These are phyloP conservation scores for Hydrolagus colliei DNA, from an alignment of 2,797 vertebrate genomes.

Conservation along the genomic window DNA sequence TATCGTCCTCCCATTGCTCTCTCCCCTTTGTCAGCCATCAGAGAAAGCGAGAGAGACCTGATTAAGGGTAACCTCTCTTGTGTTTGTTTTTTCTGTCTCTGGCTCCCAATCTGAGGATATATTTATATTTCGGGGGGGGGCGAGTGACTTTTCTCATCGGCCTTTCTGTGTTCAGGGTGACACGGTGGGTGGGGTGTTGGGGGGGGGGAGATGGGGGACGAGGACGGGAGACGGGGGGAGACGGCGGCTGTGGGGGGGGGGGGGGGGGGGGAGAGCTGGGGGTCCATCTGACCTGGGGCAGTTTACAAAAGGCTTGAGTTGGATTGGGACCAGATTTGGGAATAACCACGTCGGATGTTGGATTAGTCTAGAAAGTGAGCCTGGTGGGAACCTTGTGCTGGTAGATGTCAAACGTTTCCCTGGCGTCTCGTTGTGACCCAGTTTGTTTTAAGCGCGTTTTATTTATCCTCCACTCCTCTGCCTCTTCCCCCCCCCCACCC, in stretches of 20 bases:
- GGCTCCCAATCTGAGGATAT: conserved; percentile 3
- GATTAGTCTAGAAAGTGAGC: conserved; percentile 25
- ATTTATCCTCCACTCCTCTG: no score
- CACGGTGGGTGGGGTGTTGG: no score
- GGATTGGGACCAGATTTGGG: conserved; percentile 8
- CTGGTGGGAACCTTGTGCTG: conserved; percentile 22
- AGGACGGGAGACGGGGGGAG: no score
- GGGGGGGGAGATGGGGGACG: no score
- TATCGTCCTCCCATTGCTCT: background rate
- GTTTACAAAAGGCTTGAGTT: background rate
- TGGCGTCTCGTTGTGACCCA: no score
- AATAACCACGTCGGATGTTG: background rate
- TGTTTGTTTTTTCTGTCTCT: conserved; percentile 24
- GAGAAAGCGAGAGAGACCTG: background rate
- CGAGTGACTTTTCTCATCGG: conserved; percentile 9
- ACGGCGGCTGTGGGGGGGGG: no score
- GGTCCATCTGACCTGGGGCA: background rate
- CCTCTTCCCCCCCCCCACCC: background rate
- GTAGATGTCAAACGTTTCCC: no score
- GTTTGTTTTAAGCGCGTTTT: no score
- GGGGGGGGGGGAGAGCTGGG: background rate
- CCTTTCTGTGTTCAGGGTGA: background rate
- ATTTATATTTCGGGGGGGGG: conserved; percentile 19
- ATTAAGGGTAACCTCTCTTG: conserved; percentile 6
- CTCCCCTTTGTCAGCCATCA: no score